phyloP scores from a whole-genome alignment of 2,797 vertebrate species.

The Neomorphus geoffroyi region DNA sequence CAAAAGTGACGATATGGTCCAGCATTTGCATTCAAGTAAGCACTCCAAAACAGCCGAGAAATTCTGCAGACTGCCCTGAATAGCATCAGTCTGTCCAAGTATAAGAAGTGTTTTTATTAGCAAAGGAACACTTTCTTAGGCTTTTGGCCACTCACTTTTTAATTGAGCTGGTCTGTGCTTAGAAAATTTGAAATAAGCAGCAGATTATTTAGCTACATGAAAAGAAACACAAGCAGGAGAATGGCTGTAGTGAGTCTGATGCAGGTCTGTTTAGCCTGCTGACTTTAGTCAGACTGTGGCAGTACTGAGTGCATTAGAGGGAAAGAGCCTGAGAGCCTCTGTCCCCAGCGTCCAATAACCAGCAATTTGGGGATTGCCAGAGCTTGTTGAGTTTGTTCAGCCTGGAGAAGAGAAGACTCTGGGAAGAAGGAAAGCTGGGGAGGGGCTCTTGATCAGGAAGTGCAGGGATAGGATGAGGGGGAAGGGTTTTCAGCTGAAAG shows the following conservation, averaged over 20 bases:
- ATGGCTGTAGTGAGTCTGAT: not conserved
- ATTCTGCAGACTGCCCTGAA: not conserved
- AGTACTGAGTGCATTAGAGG: not conserved
- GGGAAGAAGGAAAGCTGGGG: too few species aligned
- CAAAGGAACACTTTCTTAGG: not conserved
- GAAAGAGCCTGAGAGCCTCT: not conserved
- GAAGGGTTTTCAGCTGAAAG: too few species aligned
- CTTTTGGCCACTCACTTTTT: not conserved
- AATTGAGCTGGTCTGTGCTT: not conserved
- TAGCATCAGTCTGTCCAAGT: not conserved
- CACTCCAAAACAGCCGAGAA: not conserved
- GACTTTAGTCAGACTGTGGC: not conserved
- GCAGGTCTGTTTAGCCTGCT: not conserved
- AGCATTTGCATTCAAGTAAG: not conserved
- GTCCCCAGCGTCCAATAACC: not conserved
- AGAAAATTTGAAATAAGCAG: not conserved
- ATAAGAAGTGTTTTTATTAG: not conserved
- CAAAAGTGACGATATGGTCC: not conserved
- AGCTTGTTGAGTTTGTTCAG: not conserved
- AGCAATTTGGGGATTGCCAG: not conserved
- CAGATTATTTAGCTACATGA: not conserved
- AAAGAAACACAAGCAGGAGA: not conserved
- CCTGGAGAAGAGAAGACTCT: too few species aligned
- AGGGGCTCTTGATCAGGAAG: too few species aligned
- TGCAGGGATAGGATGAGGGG: too few species aligned